phyloP scores from a whole-genome alignment of 2,888 invertebrate species.

The Lycocerus yunnanus region DNA sequence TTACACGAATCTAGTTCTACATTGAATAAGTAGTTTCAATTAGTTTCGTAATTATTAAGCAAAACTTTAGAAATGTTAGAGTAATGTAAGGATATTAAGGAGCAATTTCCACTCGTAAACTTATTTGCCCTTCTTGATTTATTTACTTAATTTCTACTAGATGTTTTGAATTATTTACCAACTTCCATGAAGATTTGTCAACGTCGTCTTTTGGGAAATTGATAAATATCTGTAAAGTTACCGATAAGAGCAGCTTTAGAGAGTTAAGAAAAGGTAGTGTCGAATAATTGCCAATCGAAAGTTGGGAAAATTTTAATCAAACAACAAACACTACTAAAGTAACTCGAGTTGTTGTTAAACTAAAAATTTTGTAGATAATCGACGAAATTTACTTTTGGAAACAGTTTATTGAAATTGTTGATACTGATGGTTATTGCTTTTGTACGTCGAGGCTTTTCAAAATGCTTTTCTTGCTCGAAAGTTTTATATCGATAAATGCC shows the following conservation, averaged over 20 bases:
- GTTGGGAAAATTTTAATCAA: conserved; percentile 22
- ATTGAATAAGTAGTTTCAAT: conserved; percentile 1
- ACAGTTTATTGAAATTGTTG: not conserved
- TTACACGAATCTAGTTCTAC: not conserved
- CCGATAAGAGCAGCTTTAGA: not conserved
- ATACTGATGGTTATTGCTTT: not conserved
- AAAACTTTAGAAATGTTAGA: not conserved
- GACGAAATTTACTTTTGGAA: not conserved
- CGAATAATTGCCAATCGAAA: conserved; percentile 20
- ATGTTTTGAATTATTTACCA: conserved; percentile 4
- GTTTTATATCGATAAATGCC: not conserved
- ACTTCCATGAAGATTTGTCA: not conserved
- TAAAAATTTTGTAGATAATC: not conserved
- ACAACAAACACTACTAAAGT: conserved; percentile 9
- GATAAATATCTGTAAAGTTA: conserved; percentile 7
- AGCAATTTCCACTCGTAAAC: not conserved
- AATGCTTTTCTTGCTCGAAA: not conserved
- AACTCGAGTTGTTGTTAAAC: conserved; percentile 5
- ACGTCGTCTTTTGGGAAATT: not conserved
- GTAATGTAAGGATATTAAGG: not conserved
- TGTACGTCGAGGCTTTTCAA: not conserved
- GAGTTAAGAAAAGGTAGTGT: not conserved
- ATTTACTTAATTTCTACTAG: conserved; percentile 5
- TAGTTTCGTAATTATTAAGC: not conserved
- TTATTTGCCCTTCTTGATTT: conserved; percentile 9